These are phyloP conservation scores for Lacerta agilis DNA, from an alignment of 2,797 vertebrate genomes.

Conservation along the genomic window DNA sequence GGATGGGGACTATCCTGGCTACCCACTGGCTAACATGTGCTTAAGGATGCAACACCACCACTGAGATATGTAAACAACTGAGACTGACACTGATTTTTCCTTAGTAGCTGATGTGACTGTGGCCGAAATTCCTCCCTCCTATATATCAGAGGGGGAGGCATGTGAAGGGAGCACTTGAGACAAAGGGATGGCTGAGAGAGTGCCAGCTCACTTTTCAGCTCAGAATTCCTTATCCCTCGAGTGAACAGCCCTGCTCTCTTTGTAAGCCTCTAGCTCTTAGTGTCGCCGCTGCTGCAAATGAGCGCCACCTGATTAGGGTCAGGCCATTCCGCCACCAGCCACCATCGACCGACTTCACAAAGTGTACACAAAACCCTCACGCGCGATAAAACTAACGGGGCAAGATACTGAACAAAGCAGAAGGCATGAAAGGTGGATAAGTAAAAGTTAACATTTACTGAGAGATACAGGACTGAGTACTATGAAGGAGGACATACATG, in stretches of 20 bases:
- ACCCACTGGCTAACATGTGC: not conserved
- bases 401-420: constrained; percentile 60
- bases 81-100: not conserved
- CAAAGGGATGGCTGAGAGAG: not conserved
- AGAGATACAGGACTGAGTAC: constrained; percentile 80
- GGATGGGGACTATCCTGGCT: too few species aligned
- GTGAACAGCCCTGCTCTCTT: not conserved
- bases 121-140: not conserved
- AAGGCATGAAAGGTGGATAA: constrained; percentile 52
- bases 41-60: not conserved
- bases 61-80: not conserved
- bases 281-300: not conserved
- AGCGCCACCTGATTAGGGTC: not conserved
- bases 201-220: not conserved
- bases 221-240: not conserved
- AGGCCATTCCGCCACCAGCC: not conserved
- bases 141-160: not conserved
- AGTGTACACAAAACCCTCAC: too few species aligned
- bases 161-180: not conserved
- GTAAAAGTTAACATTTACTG: constrained; percentile 82
- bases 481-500: constrained; percentile 80
- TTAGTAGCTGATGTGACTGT: not conserved
- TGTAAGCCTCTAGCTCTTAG: not conserved
- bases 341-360: not conserved
- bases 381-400: not conserved